phyloP scores from a whole-genome alignment of 2,797 vertebrate species.

The Lacerta viridis region DNA sequence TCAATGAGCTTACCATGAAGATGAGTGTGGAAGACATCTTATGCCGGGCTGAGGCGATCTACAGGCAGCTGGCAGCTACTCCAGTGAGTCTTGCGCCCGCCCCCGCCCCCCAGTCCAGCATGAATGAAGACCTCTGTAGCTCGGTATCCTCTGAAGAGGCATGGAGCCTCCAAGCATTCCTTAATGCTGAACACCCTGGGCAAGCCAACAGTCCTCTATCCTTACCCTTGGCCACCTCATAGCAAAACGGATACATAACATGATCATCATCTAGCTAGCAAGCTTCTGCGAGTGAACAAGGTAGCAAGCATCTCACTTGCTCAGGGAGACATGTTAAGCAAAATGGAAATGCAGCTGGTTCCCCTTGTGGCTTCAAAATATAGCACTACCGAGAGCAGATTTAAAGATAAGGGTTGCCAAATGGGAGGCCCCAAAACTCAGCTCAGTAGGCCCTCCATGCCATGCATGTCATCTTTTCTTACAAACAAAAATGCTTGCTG shows the following conservation, averaged over 20 bases:
- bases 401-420: not conserved
- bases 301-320: not conserved
- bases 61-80: constrained; percentile 79
- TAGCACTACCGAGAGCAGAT: not conserved
- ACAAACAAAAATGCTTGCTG: not conserved
- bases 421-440: not conserved
- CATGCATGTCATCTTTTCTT: not conserved
- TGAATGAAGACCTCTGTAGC: too few species aligned
- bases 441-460: not conserved
- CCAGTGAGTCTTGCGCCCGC: constrained; percentile 47
- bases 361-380: not conserved
- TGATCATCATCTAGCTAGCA: too few species aligned
- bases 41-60: constrained; percentile 85
- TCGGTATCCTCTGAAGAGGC: not conserved
- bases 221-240: not conserved
- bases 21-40: constrained; percentile 87
- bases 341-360: not conserved
- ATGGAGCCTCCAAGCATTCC: too few species aligned
- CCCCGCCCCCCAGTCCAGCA: not conserved
- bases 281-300: not conserved
- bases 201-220: not conserved
- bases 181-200: not conserved
- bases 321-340: not conserved
- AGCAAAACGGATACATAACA: not conserved
- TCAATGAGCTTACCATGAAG: constrained; percentile 93